Evolutionary conservation across 1,140 invertebrate genomes (phyloP), one percentile per base, ranked within the genome.

Genomic region (Sitophilus oryzae): DNA sequence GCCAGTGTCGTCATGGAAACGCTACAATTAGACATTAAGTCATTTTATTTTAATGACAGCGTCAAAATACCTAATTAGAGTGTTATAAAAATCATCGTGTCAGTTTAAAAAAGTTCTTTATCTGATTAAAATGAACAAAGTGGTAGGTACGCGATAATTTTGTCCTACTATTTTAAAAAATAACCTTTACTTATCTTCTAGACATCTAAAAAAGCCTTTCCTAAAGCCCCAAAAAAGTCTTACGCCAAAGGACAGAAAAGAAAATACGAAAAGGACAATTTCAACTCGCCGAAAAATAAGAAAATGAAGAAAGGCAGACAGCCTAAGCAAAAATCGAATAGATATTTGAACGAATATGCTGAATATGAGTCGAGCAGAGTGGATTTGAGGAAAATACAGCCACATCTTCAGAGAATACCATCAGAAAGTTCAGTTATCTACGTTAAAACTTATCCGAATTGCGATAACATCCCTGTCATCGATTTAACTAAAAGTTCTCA

Each of bases 341-440:
- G 35, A 22, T 21, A 41, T 41, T 40, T 40, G 19, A 23, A 34
- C 40, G 49, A 43, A 35, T 52, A 43, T 21, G 5, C 36, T 9
- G 36, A 50, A 25, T 42, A 43, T 25, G 40, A 52, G 10, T 43
- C 50, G 0, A 52, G 42, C n/a, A 45, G 41, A 36, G 22, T 45
- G 50, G 50, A 52, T 37, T 35, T 52, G n/a, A 22, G 16, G 2
- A 35, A 16, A 14, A 30, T 30, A 14, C 20, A 44, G 30, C 19
- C 20, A 3, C 37, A 40, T 8, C 8, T 49, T 0, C 22, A 2
- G 6, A 41, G 40, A 34, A 20, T 42, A 4, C 50, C 50, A 11
- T 44, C 50, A 22, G 42, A 52, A 16, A 44, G 35, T 45, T 52
- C 50, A n/a, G 30, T 44, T 8, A 45, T 52, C 37, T 52, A 52